Evolutionary conservation across 2,888 invertebrate species (phyloP), one percentile per base, ranked within the genome.

Genomic region (Ochropleura plecta): DNA sequence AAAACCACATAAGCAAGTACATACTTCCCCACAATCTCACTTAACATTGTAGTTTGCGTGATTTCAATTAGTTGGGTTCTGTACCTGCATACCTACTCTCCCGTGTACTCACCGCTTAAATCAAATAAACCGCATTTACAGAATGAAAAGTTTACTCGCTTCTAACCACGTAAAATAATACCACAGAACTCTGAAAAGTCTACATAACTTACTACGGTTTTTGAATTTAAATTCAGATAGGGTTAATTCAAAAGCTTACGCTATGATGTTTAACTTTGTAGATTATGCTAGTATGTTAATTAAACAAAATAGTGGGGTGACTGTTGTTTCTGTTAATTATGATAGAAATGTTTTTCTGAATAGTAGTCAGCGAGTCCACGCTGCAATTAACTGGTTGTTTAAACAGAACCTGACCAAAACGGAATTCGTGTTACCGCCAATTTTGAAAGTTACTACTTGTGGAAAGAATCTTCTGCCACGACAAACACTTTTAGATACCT

Each of bases 91-190:
- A 44, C 76, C 70, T 66, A 70, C 62, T 59, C 67, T 73, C 76
- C 73, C 69, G 69, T 78, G 76, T 86, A 87, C 89, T 87, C 88
- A 78, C 82, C 81, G 88, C 85, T 88, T 90, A 90, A 91, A 92
- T 90, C 90, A 90, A 91, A 92, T 91, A 92, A 91, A 90, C 91
- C 91, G 83, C 92, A 91, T 91, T 92, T 89, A 90, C 88, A 87
- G 87, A 86, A 91, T 90, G 91, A 88, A 91, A 92, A 92, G 88
- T 91, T 92, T 91, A 90, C 88, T 89, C 90, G 84, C 86, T 88
- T 87, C 88, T 85, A 90, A 91, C 92, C 89, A 89, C 90, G 87
- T 91, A 89, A 90, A 92, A 92, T 92, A 91, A 91, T 91, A 91
- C 92, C 90, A 86, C 92, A 89, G 86, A 91, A 89, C 90, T 89